Conservation (phyloP, 2,113 vertebrate species). For the Paramormyrops kingsleyae region DNA sequence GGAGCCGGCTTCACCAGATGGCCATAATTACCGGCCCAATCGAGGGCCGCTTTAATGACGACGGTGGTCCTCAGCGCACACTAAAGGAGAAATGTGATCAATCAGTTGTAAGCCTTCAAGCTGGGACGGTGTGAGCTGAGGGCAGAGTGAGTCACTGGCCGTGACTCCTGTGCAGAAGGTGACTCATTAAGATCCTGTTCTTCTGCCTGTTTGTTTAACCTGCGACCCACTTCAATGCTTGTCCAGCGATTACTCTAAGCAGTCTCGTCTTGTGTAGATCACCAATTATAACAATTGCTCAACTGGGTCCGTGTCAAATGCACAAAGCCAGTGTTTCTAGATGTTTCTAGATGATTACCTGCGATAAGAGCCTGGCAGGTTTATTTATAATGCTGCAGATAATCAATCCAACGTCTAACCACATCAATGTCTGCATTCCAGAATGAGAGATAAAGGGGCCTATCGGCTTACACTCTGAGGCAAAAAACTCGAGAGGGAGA, state of each 20-base stretch:
- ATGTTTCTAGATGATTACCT: background rate
- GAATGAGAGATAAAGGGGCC: background rate
- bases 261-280: background rate
- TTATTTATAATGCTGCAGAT: background rate
- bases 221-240: background rate
- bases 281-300: background rate
- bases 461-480: background rate
- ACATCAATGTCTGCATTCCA: background rate
- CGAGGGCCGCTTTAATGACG: slow-evolving; percentile 61
- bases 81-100: slow-evolving; percentile 53
- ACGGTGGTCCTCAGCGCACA: slow-evolving; percentile 50
- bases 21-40: slow-evolving; percentile 65
- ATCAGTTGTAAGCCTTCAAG: slow-evolving; percentile 45
- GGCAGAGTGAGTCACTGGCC: slow-evolving; percentile 33
- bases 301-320: background rate
- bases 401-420: background rate
- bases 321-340: background rate
- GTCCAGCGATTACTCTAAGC: background rate
- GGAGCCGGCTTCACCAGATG: slow-evolving; percentile 60
- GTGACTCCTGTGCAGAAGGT: background rate
- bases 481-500: background rate
- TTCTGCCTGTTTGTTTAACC: slow-evolving; percentile 37
- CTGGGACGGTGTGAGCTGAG: slow-evolving; percentile 31
- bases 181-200: slow-evolving; percentile 37
- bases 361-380: background rate